Evolutionary conservation across 2,888 invertebrate genomes (phyloP).

Genomic region (Nasonia oneida): DNA sequence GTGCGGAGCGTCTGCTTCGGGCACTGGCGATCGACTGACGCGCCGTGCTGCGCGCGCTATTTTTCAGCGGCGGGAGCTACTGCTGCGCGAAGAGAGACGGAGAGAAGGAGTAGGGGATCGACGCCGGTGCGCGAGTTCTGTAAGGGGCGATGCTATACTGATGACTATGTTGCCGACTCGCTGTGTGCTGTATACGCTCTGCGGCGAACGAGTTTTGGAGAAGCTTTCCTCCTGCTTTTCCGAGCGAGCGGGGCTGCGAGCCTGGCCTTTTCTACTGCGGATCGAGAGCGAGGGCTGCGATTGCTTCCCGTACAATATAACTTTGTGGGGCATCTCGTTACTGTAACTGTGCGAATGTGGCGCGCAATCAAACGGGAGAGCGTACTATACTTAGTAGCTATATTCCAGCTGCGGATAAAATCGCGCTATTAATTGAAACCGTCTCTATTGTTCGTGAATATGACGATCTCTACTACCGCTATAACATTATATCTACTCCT

Average conservation of each 20-base stretch:
- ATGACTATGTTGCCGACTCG: background rate
- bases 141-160: background rate
- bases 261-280: too few species aligned
- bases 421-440: conserved; percentile 4
- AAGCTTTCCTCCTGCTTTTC: background rate
- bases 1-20: conserved; percentile 24
- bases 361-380: background rate
- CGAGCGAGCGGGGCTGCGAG: background rate
- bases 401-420: background rate
- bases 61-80: background rate
- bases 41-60: conserved; percentile 65
- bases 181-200: background rate
- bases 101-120: background rate
- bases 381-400: too few species aligned
- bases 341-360: background rate
- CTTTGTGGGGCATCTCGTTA: background rate
- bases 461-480: background rate
- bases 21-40: conserved; percentile 72
- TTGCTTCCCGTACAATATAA: too few species aligned
- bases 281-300: too few species aligned
- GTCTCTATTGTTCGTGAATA: background rate
- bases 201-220: background rate
- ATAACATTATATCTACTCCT: background rate
- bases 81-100: background rate
- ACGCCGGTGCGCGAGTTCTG: conserved; percentile 3